Evolutionary conservation across 2,888 invertebrate genomes (phyloP).

Genomic region (Carpatolechia fugitivella): DNA sequence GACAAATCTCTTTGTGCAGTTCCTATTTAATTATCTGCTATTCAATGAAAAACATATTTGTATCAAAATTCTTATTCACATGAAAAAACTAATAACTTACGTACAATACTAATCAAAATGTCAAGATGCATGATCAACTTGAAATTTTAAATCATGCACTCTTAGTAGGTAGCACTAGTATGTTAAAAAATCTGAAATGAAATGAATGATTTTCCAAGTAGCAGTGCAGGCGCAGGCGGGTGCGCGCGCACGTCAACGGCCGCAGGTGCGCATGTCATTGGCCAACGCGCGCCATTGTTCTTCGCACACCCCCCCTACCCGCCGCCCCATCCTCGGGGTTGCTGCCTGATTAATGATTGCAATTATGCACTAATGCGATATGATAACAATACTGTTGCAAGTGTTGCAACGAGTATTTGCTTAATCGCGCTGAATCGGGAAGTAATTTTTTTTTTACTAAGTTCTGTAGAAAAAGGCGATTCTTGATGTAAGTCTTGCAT

Average conservation of each 20-base stretch:
- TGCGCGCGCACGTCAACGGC: conserved; percentile 69
- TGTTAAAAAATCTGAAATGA: too few relatives aligned
- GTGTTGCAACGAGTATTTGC: background rate
- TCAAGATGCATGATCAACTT: too few relatives aligned
- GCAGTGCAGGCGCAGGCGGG: conserved; percentile 19
- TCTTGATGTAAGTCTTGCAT: too few relatives aligned
- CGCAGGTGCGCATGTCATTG: conserved; percentile 67
- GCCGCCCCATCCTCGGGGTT: background rate
- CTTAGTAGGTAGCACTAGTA: too few relatives aligned
- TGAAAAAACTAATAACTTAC: too few relatives aligned
- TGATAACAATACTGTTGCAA: background rate
- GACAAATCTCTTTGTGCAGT: too few relatives aligned
- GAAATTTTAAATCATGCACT: too few relatives aligned
- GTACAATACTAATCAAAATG: too few relatives aligned
- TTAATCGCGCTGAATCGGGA: background rate
- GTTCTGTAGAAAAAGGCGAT: background rate
- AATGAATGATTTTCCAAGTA: too few relatives aligned
- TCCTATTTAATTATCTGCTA: too few relatives aligned
- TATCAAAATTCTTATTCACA: too few relatives aligned
- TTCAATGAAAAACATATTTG: too few relatives aligned
- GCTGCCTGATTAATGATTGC: background rate
- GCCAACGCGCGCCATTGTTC: conserved; percentile 62
- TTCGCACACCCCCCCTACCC: conserved; percentile 28
- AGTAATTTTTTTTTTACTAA: background rate
- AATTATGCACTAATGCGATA: background rate